Percentiles rank a stretch among this genome's conserved stretches.
phyloP scores from a whole-genome alignment of 2,888 invertebrate species.

The Rhingia campestris region DNA sequence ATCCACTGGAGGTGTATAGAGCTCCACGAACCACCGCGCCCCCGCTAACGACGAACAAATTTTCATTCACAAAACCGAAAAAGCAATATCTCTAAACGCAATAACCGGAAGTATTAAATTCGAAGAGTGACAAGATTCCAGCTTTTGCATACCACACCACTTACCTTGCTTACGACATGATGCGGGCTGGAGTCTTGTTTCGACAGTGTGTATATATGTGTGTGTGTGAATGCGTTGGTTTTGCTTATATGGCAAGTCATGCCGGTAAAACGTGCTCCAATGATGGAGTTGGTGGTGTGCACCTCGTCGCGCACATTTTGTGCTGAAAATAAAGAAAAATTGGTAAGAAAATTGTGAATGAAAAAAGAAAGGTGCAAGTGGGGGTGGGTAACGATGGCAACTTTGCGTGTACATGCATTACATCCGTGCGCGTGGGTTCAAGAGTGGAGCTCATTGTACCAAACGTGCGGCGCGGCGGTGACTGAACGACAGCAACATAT shows the following conservation, averaged over 20 bases:
- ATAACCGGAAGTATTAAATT: constrained; percentile 79
- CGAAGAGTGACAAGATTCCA: constrained; percentile 77
- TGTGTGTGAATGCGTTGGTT: constrained; percentile 19
- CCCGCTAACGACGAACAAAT: not conserved
- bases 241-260: constrained; percentile 34
- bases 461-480: no score
- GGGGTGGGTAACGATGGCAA: not conserved
- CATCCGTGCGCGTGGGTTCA: constrained; percentile 29
- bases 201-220: not conserved
- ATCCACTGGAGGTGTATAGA: not conserved
- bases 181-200: constrained; percentile 42
- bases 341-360: constrained; percentile 58
- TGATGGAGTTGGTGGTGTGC: not conserved
- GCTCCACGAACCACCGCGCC: constrained; percentile 9
- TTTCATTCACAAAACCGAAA: constrained; percentile 64
- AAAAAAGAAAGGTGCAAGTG: constrained; percentile 43
- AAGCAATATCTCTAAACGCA: constrained; percentile 42
- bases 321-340: constrained; percentile 45
- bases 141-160: constrained; percentile 53
- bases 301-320: constrained; percentile 27
- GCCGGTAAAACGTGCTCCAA: constrained; percentile 66
- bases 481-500: no score
- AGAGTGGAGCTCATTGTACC: not conserved
- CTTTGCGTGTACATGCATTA: not conserved
- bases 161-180: constrained; percentile 9